phyloP scores from a whole-genome alignment of 2,888 invertebrate species.

The Isoperla grammatica region DNA sequence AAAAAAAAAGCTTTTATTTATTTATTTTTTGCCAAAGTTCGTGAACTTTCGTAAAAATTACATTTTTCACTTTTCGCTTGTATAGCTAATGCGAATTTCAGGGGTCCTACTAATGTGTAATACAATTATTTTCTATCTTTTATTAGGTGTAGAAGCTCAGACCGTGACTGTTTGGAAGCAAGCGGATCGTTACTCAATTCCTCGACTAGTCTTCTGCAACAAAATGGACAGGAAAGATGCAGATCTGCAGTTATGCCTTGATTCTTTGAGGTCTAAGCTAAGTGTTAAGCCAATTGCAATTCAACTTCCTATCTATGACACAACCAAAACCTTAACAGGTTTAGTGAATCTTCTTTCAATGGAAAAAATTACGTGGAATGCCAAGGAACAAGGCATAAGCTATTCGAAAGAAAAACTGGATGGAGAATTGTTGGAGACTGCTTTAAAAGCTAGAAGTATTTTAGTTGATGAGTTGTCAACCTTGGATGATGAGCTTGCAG shows the following conservation, averaged over 20 bases:
- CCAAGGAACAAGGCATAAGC: constrained; percentile 51
- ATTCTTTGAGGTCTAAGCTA: constrained; percentile 67
- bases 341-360: constrained; percentile 72
- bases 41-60: too few species aligned
- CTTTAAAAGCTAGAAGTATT: constrained; percentile 54
- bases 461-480: constrained; percentile 76
- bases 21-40: too few species aligned
- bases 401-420: constrained; percentile 48
- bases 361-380: constrained; percentile 66
- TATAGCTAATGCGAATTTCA: too few species aligned
- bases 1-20: too few species aligned
- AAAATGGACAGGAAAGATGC: constrained; percentile 92
- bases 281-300: constrained; percentile 60
- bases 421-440: constrained; percentile 51
- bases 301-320: constrained; percentile 61
- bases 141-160: constrained; percentile 89
- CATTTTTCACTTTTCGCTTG: too few species aligned
- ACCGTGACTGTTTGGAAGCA: constrained; percentile 97
- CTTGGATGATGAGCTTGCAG: constrained; percentile 69
- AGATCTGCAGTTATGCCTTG: constrained; percentile 59
- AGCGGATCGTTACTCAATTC: constrained; percentile 76
- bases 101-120: too few species aligned
- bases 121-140: too few species aligned
- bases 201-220: constrained; percentile 84
- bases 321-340: constrained; percentile 54